A percentile compares a stretch with the other conserved stretches of the same genome.
Conservation (phyloP, 2,113 vertebrate genomes). For the Chelonoidis abingdonii region DNA sequence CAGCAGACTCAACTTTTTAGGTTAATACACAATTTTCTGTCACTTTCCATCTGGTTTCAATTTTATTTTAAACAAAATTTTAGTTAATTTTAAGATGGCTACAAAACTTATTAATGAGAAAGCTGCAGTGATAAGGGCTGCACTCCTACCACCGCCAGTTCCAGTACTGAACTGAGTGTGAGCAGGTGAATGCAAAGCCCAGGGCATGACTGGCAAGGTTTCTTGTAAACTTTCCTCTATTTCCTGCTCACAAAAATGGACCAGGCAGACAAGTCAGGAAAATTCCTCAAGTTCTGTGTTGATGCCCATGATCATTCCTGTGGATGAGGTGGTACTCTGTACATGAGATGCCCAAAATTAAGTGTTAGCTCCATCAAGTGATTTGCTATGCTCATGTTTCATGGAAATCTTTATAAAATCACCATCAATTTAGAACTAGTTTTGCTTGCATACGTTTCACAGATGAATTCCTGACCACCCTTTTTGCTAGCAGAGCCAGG, state of each 20-base stretch:
- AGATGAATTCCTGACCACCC: background rate
- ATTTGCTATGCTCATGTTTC: background rate
- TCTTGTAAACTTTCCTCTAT: background rate
- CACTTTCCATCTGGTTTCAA: background rate
- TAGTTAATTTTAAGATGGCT: background rate
- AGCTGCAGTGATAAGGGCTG: background rate
- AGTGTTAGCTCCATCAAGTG: background rate
- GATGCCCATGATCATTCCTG: background rate
- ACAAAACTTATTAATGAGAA: background rate
- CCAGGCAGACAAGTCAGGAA: background rate
- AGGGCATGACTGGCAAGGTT: background rate
- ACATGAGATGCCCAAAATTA: background rate
- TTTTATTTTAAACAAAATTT: background rate
- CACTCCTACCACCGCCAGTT: background rate
- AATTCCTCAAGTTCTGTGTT: background rate
- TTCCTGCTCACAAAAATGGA: background rate
- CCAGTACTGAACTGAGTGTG: background rate
- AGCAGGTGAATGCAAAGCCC: background rate
- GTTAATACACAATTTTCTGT: background rate
- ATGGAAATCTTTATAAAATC: background rate
- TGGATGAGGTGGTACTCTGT: background rate
- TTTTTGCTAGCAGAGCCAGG: background rate
- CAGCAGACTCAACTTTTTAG: background rate
- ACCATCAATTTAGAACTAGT: background rate
- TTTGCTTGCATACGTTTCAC: background rate